Conservation (phyloP, 1,140 invertebrate genomes). For the Phortica variegata region DNA sequence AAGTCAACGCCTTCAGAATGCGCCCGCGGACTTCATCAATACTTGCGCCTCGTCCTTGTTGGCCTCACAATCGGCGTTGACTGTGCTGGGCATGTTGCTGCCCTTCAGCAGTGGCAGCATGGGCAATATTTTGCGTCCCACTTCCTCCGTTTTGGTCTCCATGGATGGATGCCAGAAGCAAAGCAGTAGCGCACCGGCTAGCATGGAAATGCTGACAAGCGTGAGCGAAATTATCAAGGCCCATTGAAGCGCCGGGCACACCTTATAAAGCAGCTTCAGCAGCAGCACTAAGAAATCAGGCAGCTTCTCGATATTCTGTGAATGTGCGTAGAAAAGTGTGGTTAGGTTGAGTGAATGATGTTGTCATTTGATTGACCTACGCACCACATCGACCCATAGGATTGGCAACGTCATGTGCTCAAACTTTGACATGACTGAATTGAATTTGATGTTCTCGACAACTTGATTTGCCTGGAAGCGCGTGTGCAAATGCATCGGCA, state of each 20-base stretch:
- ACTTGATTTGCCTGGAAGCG: constrained; percentile 70
- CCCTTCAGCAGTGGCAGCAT: constrained; percentile 18
- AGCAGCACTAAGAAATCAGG: constrained; percentile 38
- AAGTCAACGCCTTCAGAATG: too few species aligned
- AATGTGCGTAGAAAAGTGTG: constrained; percentile 1
- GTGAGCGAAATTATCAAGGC: constrained; percentile 48
- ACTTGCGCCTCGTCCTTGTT: too few species aligned
- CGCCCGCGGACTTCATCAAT: too few species aligned
- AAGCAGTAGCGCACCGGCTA: constrained; percentile 49
- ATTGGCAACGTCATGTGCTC: constrained; percentile 66
- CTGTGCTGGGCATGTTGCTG: constrained; percentile 20
- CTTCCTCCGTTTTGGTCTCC: constrained; percentile 3
- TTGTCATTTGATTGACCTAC: too few species aligned
- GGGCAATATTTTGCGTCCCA: constrained; percentile 3
- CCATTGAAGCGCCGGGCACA: constrained; percentile 48
- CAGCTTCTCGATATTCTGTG: constrained; percentile 41
- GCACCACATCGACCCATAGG: constrained; percentile 68
- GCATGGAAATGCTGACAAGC: constrained; percentile 49
- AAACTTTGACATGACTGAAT: constrained; percentile 60
- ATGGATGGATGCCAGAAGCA: constrained; percentile 37
- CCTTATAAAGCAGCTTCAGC: constrained; percentile 40
- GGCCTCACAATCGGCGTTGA: too few species aligned
- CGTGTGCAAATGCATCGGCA: constrained; percentile 62
- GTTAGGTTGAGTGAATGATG: constrained; percentile 6
- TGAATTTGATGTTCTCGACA: constrained; percentile 62